Conservation (phyloP, 1,140 invertebrate genomes). For the Penaeus chinensis region DNA sequence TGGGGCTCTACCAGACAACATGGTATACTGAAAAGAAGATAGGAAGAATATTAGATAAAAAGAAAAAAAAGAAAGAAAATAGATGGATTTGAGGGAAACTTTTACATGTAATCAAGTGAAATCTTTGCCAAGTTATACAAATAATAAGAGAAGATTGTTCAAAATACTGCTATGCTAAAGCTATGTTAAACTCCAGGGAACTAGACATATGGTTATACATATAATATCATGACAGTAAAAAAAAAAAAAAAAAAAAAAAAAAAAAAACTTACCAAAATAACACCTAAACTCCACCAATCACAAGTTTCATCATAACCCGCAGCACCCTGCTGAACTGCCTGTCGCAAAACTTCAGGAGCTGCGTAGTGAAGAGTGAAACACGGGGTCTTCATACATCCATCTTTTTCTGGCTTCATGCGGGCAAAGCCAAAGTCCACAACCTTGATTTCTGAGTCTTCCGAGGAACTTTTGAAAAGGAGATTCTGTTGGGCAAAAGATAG, state of each 20-base stretch:
- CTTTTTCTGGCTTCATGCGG: slow-evolving; percentile 75
- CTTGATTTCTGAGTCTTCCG: slow-evolving; percentile 64
- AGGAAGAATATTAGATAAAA: not conserved
- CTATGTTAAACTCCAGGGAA: slow-evolving; percentile 36
- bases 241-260: slow-evolving; percentile 35
- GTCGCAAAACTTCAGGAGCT: slow-evolving; percentile 87
- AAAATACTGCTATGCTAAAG: not conserved
- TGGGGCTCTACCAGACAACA: slow-evolving; percentile 86
- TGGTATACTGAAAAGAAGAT: slow-evolving; percentile 77
- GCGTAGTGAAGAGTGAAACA: slow-evolving; percentile 92
- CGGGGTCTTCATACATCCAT: slow-evolving; percentile 79
- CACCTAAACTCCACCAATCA: slow-evolving; percentile 93
- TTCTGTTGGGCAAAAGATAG: slow-evolving; percentile 61
- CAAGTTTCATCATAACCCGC: slow-evolving; percentile 86
- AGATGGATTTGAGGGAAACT: not conserved
- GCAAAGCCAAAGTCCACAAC: slow-evolving; percentile 94
- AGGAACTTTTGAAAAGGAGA: slow-evolving; percentile 63
- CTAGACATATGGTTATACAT: not conserved
- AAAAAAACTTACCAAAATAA: slow-evolving; percentile 77
- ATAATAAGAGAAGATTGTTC: not conserved
- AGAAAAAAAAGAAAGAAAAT: slow-evolving; percentile 15
- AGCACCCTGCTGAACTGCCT: slow-evolving; percentile 66
- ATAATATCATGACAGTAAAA: not conserved
- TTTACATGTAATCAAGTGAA: not conserved
- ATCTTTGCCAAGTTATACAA: not conserved